phyloP scores from a whole-genome alignment of 2,888 invertebrate genomes.

The Drosophila austrosaltans region DNA sequence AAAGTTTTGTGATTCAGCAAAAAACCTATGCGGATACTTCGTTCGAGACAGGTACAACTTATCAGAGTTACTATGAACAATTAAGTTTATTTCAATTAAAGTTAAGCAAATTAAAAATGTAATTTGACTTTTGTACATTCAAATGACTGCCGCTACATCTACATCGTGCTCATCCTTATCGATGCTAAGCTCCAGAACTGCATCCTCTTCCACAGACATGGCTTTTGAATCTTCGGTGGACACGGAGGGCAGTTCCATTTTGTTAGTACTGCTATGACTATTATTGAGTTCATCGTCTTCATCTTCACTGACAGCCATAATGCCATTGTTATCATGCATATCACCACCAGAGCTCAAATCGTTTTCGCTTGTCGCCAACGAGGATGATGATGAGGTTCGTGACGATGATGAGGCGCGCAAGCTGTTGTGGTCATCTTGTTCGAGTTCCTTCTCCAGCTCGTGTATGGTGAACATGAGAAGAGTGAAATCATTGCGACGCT shows the following conservation, averaged over 20 bases:
- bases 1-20: too few relatives aligned
- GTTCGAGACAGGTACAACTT: background rate
- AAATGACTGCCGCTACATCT: slow-evolving; percentile 60
- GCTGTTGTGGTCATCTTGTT: slow-evolving; percentile 86
- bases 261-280: slow-evolving; percentile 42
- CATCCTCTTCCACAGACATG: slow-evolving; percentile 79
- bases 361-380: slow-evolving; percentile 42
- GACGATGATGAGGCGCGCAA: slow-evolving; percentile 81
- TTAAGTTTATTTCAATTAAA: background rate
- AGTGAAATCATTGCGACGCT: slow-evolving; percentile 94
- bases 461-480: slow-evolving; percentile 94
- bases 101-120: background rate
- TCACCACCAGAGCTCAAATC: slow-evolving; percentile 51
- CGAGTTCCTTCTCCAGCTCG: slow-evolving; percentile 91
- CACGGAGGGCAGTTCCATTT: slow-evolving; percentile 54
- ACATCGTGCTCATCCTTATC: slow-evolving; percentile 79
- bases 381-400: slow-evolving; percentile 82
- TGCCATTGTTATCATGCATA: slow-evolving; percentile 55
- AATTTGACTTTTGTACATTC: slow-evolving; percentile 23
- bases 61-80: background rate
- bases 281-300: slow-evolving; percentile 65
- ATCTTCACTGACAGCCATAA: slow-evolving; percentile 77
- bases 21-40: background rate
- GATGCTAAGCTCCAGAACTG: slow-evolving; percentile 79
- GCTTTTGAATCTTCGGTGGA: slow-evolving; percentile 73